Evolutionary conservation across 2,888 invertebrate species (phyloP).

Genomic region (Ormyrus thymus): DNA sequence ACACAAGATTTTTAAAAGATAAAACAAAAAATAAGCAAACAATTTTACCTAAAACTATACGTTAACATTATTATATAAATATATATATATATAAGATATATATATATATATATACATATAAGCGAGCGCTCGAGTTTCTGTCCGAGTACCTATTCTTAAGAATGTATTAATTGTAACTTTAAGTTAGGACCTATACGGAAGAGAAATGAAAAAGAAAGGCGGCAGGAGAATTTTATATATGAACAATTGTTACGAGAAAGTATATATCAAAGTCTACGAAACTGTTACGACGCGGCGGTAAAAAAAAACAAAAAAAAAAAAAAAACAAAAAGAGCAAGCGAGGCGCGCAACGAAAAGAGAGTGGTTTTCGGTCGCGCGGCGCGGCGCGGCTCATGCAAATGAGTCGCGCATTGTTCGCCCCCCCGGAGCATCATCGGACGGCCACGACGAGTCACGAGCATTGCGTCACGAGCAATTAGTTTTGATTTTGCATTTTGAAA

Average conservation of each 20-base stretch:
- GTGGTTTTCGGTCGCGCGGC: neutral
- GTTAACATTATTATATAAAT: too few relatives aligned
- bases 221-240: constrained; percentile 30
- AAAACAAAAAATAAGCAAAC: constrained; percentile 15
- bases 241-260: constrained; percentile 29
- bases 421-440: neutral
- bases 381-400: neutral
- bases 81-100: constrained; percentile 16
- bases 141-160: constrained; percentile 30
- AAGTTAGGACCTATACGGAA: neutral
- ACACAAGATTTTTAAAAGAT: constrained; percentile 66
- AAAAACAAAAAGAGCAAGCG: too few relatives aligned
- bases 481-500: constrained; percentile 36
- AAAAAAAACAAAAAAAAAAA: too few relatives aligned
- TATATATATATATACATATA: constrained; percentile 25
- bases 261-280: constrained; percentile 34
- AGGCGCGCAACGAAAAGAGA: too few relatives aligned
- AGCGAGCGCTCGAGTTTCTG: constrained; percentile 52
- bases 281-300: constrained; percentile 15
- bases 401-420: constrained; percentile 2
- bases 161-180: too few relatives aligned
- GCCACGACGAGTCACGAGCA: too few relatives aligned
- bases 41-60: neutral
- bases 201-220: neutral
- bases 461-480: constrained; percentile 32